Conservation (phyloP, 2,888 invertebrate species). For the Colletes collaris region DNA sequence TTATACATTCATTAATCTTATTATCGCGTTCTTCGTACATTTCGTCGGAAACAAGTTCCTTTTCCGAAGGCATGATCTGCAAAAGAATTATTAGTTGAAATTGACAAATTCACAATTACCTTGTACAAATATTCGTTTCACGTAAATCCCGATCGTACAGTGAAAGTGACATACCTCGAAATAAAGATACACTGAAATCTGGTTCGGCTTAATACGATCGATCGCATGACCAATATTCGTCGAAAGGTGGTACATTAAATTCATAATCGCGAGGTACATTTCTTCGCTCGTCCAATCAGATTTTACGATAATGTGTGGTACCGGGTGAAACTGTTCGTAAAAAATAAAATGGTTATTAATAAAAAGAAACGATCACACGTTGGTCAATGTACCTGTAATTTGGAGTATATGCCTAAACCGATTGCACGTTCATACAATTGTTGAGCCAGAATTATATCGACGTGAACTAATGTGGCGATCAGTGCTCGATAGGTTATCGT, state of each 20-base stretch:
- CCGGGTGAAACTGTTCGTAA: conserved; percentile 36
- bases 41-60: conserved; percentile 20
- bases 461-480: conserved; percentile 62
- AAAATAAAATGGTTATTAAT: neutral
- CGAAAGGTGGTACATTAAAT: conserved; percentile 64
- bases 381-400: conserved; percentile 61
- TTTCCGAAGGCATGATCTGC: conserved; percentile 38
- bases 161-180: conserved; percentile 63
- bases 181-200: conserved; percentile 59
- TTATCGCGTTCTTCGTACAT: neutral
- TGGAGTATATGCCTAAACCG: conserved; percentile 69
- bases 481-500: conserved; percentile 64
- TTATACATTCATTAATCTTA: conserved; percentile 29
- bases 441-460: conserved; percentile 65
- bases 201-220: conserved; percentile 43
- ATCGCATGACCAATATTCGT: conserved; percentile 67
- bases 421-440: conserved; percentile 71
- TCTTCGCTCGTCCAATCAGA: conserved; percentile 73
- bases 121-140: neutral
- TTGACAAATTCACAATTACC: neutral
- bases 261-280: conserved; percentile 69
- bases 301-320: conserved; percentile 66
- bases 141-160: neutral
- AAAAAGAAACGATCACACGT: neutral
- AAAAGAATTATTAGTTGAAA: conserved; percentile 7